These are phyloP conservation scores for Papilio elwesi DNA, from an alignment of 2,888 invertebrate genomes.

Conservation along the genomic window DNA sequence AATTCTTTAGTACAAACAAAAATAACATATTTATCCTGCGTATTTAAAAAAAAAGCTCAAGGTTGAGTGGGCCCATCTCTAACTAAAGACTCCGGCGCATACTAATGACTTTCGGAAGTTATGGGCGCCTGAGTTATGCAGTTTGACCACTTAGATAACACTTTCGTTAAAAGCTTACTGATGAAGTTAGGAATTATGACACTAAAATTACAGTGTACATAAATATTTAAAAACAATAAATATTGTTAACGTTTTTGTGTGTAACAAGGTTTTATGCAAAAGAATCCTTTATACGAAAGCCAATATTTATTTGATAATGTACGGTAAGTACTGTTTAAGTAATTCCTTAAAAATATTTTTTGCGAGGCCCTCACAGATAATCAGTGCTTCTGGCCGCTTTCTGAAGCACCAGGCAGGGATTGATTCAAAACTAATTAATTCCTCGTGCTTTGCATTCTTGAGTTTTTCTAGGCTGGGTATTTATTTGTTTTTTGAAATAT, in stretches of 20 bases:
- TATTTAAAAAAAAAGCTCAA: constrained; percentile 3
- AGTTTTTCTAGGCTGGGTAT: too few relatives aligned
- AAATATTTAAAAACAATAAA: too few relatives aligned
- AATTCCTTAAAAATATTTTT: too few relatives aligned
- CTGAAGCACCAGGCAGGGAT: too few relatives aligned
- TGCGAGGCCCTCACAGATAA: too few relatives aligned
- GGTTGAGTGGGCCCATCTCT: not conserved
- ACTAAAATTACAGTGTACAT: too few relatives aligned
- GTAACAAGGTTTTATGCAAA: too few relatives aligned
- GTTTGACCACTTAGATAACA: not conserved
- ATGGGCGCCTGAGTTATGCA: not conserved
- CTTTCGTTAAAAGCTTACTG: not conserved
- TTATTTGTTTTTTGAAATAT: not conserved
- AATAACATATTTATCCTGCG: not conserved
- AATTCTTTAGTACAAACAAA: not conserved
- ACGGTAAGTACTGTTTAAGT: not conserved
- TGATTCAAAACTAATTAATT: too few relatives aligned
- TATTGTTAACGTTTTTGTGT: too few relatives aligned
- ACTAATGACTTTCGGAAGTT: constrained; percentile 14
- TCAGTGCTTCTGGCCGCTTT: too few relatives aligned
- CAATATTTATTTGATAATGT: not conserved
- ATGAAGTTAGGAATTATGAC: not conserved
- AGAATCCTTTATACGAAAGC: too few relatives aligned
- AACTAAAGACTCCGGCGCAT: not conserved
- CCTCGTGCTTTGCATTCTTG: too few relatives aligned